phyloP scores from a whole-genome alignment of 2,113 vertebrate genomes.

The Ictalurus punctatus region DNA sequence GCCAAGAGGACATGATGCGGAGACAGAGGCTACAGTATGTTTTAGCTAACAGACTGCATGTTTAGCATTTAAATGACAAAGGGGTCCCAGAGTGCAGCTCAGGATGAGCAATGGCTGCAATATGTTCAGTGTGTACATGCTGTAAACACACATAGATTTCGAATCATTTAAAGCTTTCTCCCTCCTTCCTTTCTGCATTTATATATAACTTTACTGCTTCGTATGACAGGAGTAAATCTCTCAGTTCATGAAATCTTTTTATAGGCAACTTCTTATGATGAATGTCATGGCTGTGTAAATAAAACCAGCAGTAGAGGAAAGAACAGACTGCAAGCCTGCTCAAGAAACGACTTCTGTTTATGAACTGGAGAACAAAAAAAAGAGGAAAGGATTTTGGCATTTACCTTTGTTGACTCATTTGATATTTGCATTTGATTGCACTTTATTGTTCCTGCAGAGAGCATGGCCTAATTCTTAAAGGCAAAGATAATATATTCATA shows the following conservation, averaged over 20 bases:
- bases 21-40: conserved; percentile 41
- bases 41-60: conserved; percentile 29
- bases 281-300: background rate
- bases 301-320: background rate
- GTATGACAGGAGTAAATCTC: conserved; percentile 2
- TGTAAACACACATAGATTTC: conserved; percentile 11
- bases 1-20: conserved; percentile 18
- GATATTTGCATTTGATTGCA: conserved; percentile 50
- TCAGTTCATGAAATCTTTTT: conserved; percentile 10
- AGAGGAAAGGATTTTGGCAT: conserved; percentile 19
- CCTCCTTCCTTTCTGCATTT: conserved; percentile 16
- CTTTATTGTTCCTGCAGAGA: conserved; percentile 4
- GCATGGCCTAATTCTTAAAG: background rate
- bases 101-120: conserved; percentile 47
- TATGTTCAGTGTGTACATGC: conserved; percentile 28
- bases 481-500: background rate
- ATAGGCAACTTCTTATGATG: background rate
- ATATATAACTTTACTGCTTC: background rate
- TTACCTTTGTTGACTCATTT: conserved; percentile 43
- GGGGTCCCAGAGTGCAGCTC: conserved; percentile 41
- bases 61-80: conserved; percentile 46
- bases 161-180: conserved; percentile 9
- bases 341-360: conserved; percentile 5
- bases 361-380: background rate
- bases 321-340: conserved; percentile 25